Percentiles rank a stretch among this genome's conserved stretches.
These are phyloP conservation scores for Sphaeridia pumilis DNA, from an alignment of 2,888 invertebrate species.

Conservation along the genomic window DNA sequence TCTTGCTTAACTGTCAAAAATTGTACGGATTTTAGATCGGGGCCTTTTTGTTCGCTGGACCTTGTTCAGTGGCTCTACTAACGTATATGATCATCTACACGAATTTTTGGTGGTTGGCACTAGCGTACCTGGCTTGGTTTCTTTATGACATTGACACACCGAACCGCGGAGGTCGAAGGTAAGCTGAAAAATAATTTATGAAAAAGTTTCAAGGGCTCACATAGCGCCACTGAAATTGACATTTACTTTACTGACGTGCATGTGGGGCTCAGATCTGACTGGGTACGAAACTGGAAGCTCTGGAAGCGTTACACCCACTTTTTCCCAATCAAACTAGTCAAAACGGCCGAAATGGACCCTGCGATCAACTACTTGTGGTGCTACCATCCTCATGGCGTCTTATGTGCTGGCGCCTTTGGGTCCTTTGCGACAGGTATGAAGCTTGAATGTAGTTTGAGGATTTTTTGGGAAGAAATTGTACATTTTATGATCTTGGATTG, in stretches of 20 bases:
- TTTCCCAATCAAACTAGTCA: slow-evolving; percentile 72
- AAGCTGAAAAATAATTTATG: neutral
- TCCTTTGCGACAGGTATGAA: slow-evolving; percentile 56
- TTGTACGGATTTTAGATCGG: slow-evolving; percentile 42
- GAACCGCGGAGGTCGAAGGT: slow-evolving; percentile 40
- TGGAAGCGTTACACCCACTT: slow-evolving; percentile 67
- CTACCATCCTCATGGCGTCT: slow-evolving; percentile 80
- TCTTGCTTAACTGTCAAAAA: neutral
- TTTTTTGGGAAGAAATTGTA: neutral
- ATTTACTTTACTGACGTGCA: neutral
- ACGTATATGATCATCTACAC: slow-evolving; percentile 48
- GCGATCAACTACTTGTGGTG: slow-evolving; percentile 72
- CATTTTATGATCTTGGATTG: slow-evolving; percentile 11
- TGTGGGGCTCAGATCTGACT: slow-evolving; percentile 38
- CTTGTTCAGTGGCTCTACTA: slow-evolving; percentile 43
- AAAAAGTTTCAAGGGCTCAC: neutral
- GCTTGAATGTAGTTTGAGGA: no score
- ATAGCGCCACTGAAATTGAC: neutral
- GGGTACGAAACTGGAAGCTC: slow-evolving; percentile 53
- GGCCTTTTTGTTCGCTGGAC: slow-evolving; percentile 46
- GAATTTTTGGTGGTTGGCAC: slow-evolving; percentile 37
- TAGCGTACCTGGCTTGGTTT: slow-evolving; percentile 56
- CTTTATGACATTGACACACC: slow-evolving; percentile 53
- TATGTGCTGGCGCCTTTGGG: slow-evolving; percentile 55
- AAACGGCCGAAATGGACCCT: slow-evolving; percentile 69